These are phyloP conservation scores for Macquaria ambigua DNA, from an alignment of 2,113 vertebrate genomes.

Conservation along the genomic window DNA sequence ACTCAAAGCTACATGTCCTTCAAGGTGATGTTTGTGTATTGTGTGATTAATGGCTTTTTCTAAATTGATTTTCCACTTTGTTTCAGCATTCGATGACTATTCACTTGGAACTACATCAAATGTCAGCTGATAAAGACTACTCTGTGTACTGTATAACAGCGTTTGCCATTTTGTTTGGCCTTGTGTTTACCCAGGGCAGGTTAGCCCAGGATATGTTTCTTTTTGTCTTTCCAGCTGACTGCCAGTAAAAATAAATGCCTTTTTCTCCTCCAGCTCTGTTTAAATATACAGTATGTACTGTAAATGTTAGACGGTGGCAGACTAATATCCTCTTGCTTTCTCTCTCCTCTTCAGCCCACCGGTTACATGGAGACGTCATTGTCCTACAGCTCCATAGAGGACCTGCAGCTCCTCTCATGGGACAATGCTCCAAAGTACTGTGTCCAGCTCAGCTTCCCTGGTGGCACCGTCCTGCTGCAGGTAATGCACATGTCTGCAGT, in stretches of 20 bases:
- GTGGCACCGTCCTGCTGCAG: slow-evolving; percentile 96
- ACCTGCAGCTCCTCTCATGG: slow-evolving; percentile 98
- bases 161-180: slow-evolving; percentile 34
- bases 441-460: slow-evolving; percentile 97
- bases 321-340: slow-evolving; percentile 36
- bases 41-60: slow-evolving; percentile 56
- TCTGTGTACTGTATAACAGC: slow-evolving; percentile 11
- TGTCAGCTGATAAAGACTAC: slow-evolving; percentile 43
- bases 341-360: slow-evolving; percentile 88
- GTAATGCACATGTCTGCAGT: slow-evolving; percentile 77
- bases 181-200: slow-evolving; percentile 58
- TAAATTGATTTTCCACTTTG: slow-evolving; percentile 64
- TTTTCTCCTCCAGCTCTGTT: slow-evolving; percentile 26
- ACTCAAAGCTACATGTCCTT: slow-evolving; percentile 5
- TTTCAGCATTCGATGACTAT: slow-evolving; percentile 37
- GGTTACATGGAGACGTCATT: slow-evolving; percentile 98
- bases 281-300: slow-evolving; percentile 55
- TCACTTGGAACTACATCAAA: slow-evolving; percentile 43
- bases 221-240: slow-evolving; percentile 62
- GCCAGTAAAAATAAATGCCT: slow-evolving; percentile 50
- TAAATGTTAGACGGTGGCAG: slow-evolving; percentile 43
- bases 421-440: slow-evolving; percentile 99
- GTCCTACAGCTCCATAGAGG: slow-evolving; percentile 98
- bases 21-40: slow-evolving; percentile 40
- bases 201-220: slow-evolving; percentile 54